These are phyloP conservation scores for Cyprinus carpio DNA, from an alignment of 2,113 vertebrate species.

Conservation along the genomic window DNA sequence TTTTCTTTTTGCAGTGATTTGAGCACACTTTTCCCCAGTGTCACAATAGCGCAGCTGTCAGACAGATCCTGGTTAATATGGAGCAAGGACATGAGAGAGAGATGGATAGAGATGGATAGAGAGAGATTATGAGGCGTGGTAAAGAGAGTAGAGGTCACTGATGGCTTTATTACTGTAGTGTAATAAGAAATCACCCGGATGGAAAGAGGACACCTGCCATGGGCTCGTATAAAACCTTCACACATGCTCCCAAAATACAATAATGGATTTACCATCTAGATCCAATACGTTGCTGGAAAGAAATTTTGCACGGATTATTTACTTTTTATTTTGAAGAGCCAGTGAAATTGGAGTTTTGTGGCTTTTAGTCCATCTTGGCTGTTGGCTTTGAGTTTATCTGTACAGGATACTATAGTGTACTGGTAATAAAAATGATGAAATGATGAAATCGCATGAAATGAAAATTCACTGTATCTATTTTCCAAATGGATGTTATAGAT, in stretches of 20 bases:
- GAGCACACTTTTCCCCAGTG: background rate
- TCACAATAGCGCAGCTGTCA: background rate
- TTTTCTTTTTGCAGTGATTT: background rate
- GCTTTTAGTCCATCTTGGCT: background rate
- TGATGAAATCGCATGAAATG: too few relatives aligned
- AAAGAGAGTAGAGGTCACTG: constrained; percentile 42
- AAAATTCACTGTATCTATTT: background rate
- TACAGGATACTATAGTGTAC: background rate
- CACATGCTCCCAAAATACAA: constrained; percentile 4
- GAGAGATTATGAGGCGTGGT: constrained; percentile 32
- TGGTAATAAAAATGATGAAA: too few relatives aligned
- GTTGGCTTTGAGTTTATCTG: background rate
- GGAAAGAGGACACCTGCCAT: constrained; percentile 43
- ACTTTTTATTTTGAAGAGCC: background rate
- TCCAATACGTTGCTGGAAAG: background rate
- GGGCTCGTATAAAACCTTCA: background rate
- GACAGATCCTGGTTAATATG: background rate
- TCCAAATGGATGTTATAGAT: background rate
- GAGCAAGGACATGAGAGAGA: background rate
- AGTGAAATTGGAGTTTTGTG: background rate
- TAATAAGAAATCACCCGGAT: constrained; percentile 39
- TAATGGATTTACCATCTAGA: background rate
- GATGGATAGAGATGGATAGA: constrained; percentile 13
- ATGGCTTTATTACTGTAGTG: constrained; percentile 40
- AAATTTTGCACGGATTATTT: background rate